Evolutionary conservation across 1,140 invertebrate species (phyloP).

Genomic region (Patella vulgata): DNA sequence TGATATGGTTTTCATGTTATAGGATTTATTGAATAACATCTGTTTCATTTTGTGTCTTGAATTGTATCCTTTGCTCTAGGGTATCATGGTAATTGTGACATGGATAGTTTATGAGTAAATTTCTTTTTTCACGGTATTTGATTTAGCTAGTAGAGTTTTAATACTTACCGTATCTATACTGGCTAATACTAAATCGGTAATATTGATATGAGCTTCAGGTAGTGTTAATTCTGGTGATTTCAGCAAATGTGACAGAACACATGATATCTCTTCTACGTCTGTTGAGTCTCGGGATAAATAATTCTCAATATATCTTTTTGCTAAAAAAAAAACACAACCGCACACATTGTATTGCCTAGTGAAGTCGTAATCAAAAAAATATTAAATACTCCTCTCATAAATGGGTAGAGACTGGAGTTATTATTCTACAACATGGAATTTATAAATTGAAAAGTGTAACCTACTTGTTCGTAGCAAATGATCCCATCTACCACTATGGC

Average conservation of each 20-base stretch:
- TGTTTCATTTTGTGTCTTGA: too few species aligned
- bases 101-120: too few species aligned
- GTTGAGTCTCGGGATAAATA: neutral
- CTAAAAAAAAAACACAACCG: neutral
- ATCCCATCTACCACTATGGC: constrained; percentile 21
- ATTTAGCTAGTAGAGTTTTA: too few species aligned
- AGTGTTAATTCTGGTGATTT: constrained; percentile 1
- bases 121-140: too few species aligned
- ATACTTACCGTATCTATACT: constrained; percentile 28
- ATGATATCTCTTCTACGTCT: neutral
- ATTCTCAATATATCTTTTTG: neutral
- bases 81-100: too few species aligned
- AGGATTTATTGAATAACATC: too few species aligned
- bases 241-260: constrained; percentile 11
- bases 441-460: neutral
- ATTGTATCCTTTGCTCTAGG: too few species aligned
- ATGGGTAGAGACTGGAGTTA: too few species aligned
- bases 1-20: too few species aligned
- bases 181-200: constrained; percentile 23
- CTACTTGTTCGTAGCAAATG: constrained; percentile 17
- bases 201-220: constrained; percentile 12
- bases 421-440: too few species aligned
- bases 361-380: neutral
- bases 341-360: too few species aligned
- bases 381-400: neutral